Evolutionary conservation across 2,888 invertebrate species (phyloP), one percentile per base, ranked within the genome.

Genomic region (Melanophora roralis): DNA sequence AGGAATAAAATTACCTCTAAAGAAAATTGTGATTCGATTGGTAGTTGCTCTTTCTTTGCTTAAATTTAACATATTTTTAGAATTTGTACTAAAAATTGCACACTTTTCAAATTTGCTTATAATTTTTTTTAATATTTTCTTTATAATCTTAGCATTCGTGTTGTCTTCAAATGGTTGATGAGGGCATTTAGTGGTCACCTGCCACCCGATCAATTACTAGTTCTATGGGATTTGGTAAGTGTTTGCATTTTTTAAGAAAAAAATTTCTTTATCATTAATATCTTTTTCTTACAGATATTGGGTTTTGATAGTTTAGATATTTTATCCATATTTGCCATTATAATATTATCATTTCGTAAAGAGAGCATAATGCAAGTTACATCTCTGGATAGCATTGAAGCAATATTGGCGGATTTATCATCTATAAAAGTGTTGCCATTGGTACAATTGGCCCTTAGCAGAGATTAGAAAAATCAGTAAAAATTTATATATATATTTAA

Each of bases 161-260:
- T 98, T 27, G 97, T 97, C 1, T 97, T 98, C 89, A 98, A 98
- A 89, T 98, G 98, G 98, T 90, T 98, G 53, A 98, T 98, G 94
- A 92, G 98, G 82, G 98, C 96, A 1, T 98, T 98, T 89, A 97
- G 98, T 85, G 98, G 98, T 0, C 97, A 97, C 86, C 91, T 98
- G 57, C 95, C 97, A 0, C 97, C 97, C 0, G 97, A 97, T 86
- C 98, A 98, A 89, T 92, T 98, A 1, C 91, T 98, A 2, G 93
- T 96, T 47, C 91, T 98, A 12, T 98, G 98, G 98, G 98, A 98
- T 89, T 91, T 97, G 84, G 92, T 93, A 79, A 80, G 51, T 47
- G 1, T 1, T 38, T 27, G 27, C 6, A 3, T 27, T 27, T 6
- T 36, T 12, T 38, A 2, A 12, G 47, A 16, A 11, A 8, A n/a